Evolutionary conservation across 2,888 invertebrate genomes (phyloP).

Genomic region (Ryuthela nishihirai): DNA sequence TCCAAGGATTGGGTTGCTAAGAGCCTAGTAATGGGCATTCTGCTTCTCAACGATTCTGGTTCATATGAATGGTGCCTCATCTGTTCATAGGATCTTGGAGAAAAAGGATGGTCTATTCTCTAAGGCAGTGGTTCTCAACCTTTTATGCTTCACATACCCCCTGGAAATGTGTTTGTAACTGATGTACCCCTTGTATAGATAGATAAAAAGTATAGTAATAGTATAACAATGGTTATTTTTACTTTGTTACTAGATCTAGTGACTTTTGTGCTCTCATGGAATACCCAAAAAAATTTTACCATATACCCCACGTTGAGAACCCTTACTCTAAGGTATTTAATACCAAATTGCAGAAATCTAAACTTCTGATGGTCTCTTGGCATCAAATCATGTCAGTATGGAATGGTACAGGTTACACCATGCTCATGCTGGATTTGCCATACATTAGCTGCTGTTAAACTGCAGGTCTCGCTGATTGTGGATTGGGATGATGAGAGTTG

Average conservation of each 20-base stretch:
- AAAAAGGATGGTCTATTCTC: neutral
- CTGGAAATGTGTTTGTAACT: too few relatives aligned
- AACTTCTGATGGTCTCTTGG: neutral
- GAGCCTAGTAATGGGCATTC: neutral
- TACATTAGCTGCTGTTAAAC: neutral
- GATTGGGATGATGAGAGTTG: neutral
- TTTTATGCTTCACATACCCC: too few relatives aligned
- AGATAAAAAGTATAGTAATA: too few relatives aligned
- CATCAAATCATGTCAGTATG: neutral
- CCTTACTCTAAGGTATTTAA: neutral
- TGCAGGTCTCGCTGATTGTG: neutral
- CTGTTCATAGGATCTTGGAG: neutral
- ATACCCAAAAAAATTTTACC: too few relatives aligned
- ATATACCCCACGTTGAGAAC: too few relatives aligned
- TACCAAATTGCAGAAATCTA: neutral
- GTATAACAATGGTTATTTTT: too few relatives aligned
- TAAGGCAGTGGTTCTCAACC: too few relatives aligned
- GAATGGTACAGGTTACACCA: neutral
- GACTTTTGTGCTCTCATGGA: too few relatives aligned
- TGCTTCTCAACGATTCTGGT: neutral
- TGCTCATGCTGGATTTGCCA: neutral
- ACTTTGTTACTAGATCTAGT: too few relatives aligned
- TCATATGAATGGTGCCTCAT: neutral
- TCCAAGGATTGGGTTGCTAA: neutral
- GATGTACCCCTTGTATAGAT: too few relatives aligned